Evolutionary conservation across 2,888 invertebrate genomes (phyloP).

Genomic region (Macrosiphum euphorbiae): DNA sequence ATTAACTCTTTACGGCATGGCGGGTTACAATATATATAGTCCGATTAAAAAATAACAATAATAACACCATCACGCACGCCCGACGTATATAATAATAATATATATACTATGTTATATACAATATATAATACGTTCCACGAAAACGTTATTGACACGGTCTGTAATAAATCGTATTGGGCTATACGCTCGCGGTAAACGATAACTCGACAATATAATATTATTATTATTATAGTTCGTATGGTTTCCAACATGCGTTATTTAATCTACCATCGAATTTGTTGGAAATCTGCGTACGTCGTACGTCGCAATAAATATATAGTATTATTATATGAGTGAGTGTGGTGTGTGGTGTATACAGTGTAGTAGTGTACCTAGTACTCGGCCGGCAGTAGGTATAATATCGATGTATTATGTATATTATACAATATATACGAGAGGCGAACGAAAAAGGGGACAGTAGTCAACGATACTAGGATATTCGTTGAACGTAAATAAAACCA

Average conservation of each 20-base stretch:
- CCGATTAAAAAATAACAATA: slow-evolving; percentile 46
- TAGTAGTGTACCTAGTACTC: not conserved
- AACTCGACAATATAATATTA: not conserved
- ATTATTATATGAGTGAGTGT: not conserved
- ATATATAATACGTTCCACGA: not conserved
- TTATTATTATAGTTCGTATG: not conserved
- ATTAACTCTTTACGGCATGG: not conserved
- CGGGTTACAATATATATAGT: not conserved
- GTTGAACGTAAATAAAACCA: slow-evolving; percentile 58
- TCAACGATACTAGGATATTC: slow-evolving; percentile 38
- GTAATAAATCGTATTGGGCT: not conserved
- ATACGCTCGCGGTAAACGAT: not conserved
- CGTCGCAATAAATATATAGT: not conserved
- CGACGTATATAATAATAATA: not conserved
- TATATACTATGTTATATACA: not conserved
- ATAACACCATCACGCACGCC: not conserved
- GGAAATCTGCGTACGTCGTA: not conserved
- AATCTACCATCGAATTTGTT: slow-evolving; percentile 3
- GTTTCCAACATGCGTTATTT: slow-evolving; percentile 25
- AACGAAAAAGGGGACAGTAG: not conserved
- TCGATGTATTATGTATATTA: not conserved
- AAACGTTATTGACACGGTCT: slow-evolving; percentile 30
- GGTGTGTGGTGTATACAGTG: not conserved
- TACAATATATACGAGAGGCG: not conserved
- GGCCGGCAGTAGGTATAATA: not conserved